A percentile compares a stretch with the other conserved stretches of the same genome.
These are phyloP conservation scores for Beris chalybata DNA, from an alignment of 2,888 invertebrate species.

Conservation along the genomic window DNA sequence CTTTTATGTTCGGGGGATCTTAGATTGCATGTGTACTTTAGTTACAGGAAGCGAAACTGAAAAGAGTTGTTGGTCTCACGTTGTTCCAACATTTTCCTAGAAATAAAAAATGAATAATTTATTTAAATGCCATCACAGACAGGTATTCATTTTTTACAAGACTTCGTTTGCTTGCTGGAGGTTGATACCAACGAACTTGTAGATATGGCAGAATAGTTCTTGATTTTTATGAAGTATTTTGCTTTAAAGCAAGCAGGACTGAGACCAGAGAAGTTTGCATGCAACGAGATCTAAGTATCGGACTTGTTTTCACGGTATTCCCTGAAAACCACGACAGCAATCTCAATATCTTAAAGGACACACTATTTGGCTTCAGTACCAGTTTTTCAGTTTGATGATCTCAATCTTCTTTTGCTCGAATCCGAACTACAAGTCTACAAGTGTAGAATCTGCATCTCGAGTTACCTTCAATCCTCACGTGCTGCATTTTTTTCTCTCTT, in stretches of 20 bases:
- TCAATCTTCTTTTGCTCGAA: constrained; percentile 27
- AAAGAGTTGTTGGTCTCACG: too few relatives aligned
- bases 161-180: constrained; percentile 20
- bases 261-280: constrained; percentile 15
- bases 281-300: constrained; percentile 22
- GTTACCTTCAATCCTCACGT: constrained; percentile 30
- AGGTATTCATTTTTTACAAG: constrained; percentile 27
- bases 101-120: constrained; percentile 31
- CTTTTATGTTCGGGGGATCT: too few relatives aligned
- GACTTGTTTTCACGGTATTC: constrained; percentile 21
- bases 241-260: background rate
- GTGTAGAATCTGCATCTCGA: constrained; percentile 30
- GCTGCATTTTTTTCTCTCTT: constrained; percentile 23
- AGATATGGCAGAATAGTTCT: constrained; percentile 22
- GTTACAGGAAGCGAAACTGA: too few relatives aligned
- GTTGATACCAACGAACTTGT: constrained; percentile 19
- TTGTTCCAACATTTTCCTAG: constrained; percentile 14
- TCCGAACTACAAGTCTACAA: constrained; percentile 27
- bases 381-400: constrained; percentile 12
- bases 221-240: constrained; percentile 30
- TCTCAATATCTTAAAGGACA: constrained; percentile 22
- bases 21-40: too few relatives aligned
- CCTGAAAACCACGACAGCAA: constrained; percentile 27
- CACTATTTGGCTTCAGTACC: constrained; percentile 13
- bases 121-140: constrained; percentile 29